Conservation (phyloP, 2,113 vertebrate genomes). For the Uropsilus gracilis region DNA sequence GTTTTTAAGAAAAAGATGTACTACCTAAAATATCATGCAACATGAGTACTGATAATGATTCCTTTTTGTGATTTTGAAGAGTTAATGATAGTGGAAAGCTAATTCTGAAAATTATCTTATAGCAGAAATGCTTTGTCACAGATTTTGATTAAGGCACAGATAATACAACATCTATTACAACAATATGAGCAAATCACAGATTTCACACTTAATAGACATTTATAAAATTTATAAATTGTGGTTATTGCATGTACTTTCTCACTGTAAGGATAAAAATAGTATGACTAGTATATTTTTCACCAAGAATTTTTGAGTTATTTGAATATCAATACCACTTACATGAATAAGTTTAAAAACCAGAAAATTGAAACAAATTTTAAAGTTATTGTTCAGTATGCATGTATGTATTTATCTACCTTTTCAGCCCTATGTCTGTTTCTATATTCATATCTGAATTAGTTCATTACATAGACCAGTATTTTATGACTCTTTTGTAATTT, state of each 20-base stretch:
- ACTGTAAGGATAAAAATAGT: neutral
- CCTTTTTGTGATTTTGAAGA: neutral
- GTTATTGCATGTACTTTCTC: neutral
- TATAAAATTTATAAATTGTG: neutral
- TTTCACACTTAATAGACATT: neutral
- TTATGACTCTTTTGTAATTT: neutral
- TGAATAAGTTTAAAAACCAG: neutral
- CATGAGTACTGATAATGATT: neutral
- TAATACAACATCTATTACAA: neutral
- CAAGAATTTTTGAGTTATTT: neutral
- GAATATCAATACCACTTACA: neutral
- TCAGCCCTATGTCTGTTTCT: neutral
- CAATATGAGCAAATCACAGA: neutral
- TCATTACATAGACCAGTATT: neutral
- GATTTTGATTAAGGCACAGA: neutral
- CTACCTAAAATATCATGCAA: neutral
- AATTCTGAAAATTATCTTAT: neutral
- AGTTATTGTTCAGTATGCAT: neutral
- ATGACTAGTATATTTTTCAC: neutral
- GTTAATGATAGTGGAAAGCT: rapidly evolving
- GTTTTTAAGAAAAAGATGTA: neutral
- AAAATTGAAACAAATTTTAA: neutral
- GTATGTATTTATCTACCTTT: neutral
- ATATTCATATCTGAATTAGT: too few species aligned
- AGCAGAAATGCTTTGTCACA: neutral